Conservation (phyloP, 2,797 vertebrate genomes). For the Cyprinodon diabolis region DNA sequence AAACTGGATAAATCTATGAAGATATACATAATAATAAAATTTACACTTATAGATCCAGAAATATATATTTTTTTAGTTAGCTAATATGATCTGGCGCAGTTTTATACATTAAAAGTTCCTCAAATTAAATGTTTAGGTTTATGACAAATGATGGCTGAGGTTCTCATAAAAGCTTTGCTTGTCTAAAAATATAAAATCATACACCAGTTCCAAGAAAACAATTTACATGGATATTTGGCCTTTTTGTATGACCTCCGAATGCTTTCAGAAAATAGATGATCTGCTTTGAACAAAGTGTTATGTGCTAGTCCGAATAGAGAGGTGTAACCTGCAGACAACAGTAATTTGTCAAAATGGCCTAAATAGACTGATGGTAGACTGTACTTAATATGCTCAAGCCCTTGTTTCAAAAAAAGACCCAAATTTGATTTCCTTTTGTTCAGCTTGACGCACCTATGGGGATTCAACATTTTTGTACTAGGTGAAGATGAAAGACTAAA, state of each 20-base stretch:
- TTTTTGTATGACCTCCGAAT: not conserved
- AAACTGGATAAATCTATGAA: no score
- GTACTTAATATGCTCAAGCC: slow-evolving; percentile 20
- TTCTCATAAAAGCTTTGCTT: not conserved
- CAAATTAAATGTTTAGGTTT: not conserved
- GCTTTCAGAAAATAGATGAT: not conserved
- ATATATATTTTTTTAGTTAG: no score
- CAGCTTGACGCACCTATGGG: slow-evolving; percentile 38
- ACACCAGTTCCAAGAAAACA: not conserved
- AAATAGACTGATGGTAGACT: slow-evolving; percentile 34
- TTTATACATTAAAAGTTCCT: not conserved
- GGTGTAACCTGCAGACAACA: slow-evolving; percentile 25
- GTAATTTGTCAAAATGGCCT: slow-evolving; percentile 7
- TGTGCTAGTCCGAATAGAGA: slow-evolving; percentile 23
- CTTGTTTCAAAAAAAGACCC: slow-evolving; percentile 46
- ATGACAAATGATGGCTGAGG: no score
- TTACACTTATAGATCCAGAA: no score
- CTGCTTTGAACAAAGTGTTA: not conserved
- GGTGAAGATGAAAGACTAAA: slow-evolving; percentile 40
- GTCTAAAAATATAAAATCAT: not conserved
- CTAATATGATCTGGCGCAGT: not conserved
- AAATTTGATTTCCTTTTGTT: slow-evolving; percentile 34
- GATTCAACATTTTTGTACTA: slow-evolving; percentile 57
- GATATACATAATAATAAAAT: no score
- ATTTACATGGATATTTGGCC: not conserved